A percentile compares a stretch with the other conserved stretches of the same genome.
phyloP scores from a whole-genome alignment of 2,888 invertebrate genomes.

The Hirtodrosophila cameraria region DNA sequence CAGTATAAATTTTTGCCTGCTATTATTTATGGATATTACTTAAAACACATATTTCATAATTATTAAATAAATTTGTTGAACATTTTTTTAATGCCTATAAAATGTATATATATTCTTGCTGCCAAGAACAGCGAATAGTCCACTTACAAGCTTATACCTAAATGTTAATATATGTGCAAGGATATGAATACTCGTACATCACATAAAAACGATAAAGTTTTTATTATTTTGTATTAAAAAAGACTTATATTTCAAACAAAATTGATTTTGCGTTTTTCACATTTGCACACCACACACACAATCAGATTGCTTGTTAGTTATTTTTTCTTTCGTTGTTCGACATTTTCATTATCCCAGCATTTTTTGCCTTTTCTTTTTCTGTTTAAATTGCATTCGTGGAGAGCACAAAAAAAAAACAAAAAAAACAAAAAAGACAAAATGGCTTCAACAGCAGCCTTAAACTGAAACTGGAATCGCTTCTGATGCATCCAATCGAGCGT shows the following conservation, averaged over 20 bases:
- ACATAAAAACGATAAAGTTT: too few species aligned
- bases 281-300: slow-evolving; percentile 12
- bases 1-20: too few species aligned
- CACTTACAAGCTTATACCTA: background rate
- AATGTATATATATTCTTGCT: too few species aligned
- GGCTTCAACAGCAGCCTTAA: background rate
- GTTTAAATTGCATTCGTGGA: slow-evolving; percentile 51
- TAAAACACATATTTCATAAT: background rate
- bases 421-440: too few species aligned
- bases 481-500: slow-evolving; percentile 67
- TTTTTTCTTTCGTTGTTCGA: slow-evolving; percentile 48
- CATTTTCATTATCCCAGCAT: slow-evolving; percentile 55
- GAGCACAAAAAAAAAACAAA: slow-evolving; percentile 28
- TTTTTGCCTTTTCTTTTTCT: slow-evolving; percentile 18
- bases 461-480: slow-evolving; percentile 6
- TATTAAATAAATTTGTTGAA: background rate
- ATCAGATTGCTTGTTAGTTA: slow-evolving; percentile 53
- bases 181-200: too few species aligned
- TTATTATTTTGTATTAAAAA: background rate
- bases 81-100: too few species aligned
- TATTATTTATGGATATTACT: slow-evolving; percentile 1
- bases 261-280: slow-evolving; percentile 41
- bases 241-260: slow-evolving; percentile 33
- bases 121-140: background rate
- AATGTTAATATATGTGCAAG: background rate